Percentiles rank a stretch among this genome's conserved stretches.
Evolutionary conservation across 2,888 invertebrate species (phyloP).

Genomic region (Phortica magna): DNA sequence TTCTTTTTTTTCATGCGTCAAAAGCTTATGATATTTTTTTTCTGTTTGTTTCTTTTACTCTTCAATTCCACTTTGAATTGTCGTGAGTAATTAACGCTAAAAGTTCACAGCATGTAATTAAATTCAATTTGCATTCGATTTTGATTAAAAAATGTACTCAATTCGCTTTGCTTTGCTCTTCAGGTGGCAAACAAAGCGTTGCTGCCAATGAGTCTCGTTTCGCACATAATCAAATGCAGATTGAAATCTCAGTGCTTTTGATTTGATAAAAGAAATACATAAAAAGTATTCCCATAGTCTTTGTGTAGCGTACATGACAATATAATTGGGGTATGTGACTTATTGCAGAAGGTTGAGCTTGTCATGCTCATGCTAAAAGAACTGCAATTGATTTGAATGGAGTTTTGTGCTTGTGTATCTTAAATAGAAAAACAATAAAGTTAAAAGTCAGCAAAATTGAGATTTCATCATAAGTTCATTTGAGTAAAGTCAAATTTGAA

Average conservation of each 20-base stretch:
- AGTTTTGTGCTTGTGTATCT: too few species aligned
- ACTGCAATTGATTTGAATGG: too few species aligned
- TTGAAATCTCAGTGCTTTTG: not conserved
- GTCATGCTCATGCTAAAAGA: too few species aligned
- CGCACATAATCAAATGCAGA: constrained; percentile 20
- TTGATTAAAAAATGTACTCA: not conserved
- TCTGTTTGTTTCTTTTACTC: too few species aligned
- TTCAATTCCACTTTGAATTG: too few species aligned
- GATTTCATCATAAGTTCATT: too few species aligned
- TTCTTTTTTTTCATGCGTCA: too few species aligned
- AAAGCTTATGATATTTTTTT: too few species aligned
- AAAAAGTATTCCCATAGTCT: not conserved
- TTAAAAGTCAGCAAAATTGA: too few species aligned
- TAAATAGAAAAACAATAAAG: too few species aligned
- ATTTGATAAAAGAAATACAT: not conserved
- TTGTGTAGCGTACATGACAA: not conserved
- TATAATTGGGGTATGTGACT: not conserved
- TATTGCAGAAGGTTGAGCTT: not conserved
- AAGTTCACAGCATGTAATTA: not conserved
- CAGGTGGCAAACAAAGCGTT: not conserved
- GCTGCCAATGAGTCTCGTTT: constrained; percentile 22
- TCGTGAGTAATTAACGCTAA: too few species aligned
- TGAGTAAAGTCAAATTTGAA: too few species aligned
- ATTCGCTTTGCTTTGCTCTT: not conserved
- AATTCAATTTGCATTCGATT: not conserved